Conservation (phyloP, 2,113 vertebrate genomes). For the Excalfactoria chinensis region DNA sequence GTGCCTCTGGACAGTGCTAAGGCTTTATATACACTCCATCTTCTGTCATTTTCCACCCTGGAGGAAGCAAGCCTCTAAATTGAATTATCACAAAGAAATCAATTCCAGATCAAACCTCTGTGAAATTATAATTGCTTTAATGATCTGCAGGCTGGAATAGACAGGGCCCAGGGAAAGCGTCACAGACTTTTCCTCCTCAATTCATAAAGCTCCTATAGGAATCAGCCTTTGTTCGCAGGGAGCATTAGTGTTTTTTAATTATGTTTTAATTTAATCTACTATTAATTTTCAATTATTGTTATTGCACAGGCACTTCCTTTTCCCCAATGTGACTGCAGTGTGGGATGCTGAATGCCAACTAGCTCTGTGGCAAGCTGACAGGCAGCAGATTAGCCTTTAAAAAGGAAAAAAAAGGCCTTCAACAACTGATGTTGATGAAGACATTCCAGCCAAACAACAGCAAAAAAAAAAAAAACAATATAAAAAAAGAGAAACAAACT, state of each 20-base stretch:
- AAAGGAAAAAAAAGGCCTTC: not conserved
- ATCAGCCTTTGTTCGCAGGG: constrained; percentile 35
- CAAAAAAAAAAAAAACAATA: not conserved
- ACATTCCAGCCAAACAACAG: constrained; percentile 25
- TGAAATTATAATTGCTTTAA: constrained; percentile 76
- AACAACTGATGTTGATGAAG: constrained; percentile 42
- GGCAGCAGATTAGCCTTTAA: constrained; percentile 20
- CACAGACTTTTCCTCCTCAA: not conserved
- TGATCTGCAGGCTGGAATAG: constrained; percentile 62
- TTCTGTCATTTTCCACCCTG: constrained; percentile 20
- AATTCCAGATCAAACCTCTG: constrained; percentile 75
- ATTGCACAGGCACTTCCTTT: constrained; percentile 35
- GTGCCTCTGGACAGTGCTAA: not conserved
- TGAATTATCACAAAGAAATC: constrained; percentile 77
- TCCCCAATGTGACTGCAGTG: not conserved
- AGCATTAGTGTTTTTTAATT: constrained; percentile 65
- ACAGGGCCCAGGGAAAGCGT: constrained; percentile 26
- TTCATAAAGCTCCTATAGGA: constrained; percentile 46
- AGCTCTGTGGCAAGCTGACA: constrained; percentile 18
- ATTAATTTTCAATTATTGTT: constrained; percentile 70
- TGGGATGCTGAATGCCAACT: constrained; percentile 48
- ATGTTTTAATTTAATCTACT: constrained; percentile 71
- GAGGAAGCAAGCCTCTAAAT: constrained; percentile 67
- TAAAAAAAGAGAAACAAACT: constrained; percentile 26
- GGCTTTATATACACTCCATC: constrained; percentile 46